These are phyloP conservation scores for Silvanus unidentatus DNA, from an alignment of 2,888 invertebrate genomes.

Conservation along the genomic window DNA sequence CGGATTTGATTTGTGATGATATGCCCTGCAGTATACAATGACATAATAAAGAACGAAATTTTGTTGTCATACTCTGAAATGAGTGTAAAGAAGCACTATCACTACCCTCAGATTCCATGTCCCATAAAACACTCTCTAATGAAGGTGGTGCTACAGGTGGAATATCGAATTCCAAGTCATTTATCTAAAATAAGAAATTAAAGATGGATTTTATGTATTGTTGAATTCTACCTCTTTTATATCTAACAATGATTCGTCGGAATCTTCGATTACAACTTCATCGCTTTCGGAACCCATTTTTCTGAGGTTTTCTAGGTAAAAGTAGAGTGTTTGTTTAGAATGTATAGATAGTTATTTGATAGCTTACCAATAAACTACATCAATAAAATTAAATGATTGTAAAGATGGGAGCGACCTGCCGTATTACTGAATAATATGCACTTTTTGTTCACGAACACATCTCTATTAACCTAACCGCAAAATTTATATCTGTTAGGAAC, in stretches of 20 bases:
- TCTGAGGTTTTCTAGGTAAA: no score
- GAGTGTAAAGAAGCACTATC: conserved; percentile 52
- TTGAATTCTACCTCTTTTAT: conserved; percentile 36
- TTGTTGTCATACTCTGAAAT: conserved; percentile 47
- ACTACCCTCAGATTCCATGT: conserved; percentile 60
- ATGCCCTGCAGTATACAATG: conserved; percentile 81
- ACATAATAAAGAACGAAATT: conserved; percentile 62
- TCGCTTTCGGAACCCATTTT: conserved; percentile 42
- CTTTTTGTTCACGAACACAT: no score
- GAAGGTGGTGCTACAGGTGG: conserved; percentile 70
- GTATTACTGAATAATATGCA: no score
- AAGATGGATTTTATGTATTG: conserved; percentile 3
- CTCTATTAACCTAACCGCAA: no score
- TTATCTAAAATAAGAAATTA: conserved; percentile 53
- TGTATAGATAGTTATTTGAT: no score
- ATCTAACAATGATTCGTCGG: conserved; percentile 42
- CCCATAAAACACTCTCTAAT: conserved; percentile 75
- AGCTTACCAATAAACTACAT: no score
- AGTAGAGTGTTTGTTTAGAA: no score
- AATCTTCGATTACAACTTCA: conserved; percentile 39
- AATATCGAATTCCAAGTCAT: conserved; percentile 76
- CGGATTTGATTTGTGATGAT: conserved; percentile 81
- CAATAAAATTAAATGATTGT: no score
- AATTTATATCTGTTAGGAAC: no score
- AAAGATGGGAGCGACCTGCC: no score